Percentiles rank a stretch among this genome's conserved stretches.
Evolutionary conservation across 2,888 invertebrate genomes (phyloP).

Genomic region (Hyposoter didymator): DNA sequence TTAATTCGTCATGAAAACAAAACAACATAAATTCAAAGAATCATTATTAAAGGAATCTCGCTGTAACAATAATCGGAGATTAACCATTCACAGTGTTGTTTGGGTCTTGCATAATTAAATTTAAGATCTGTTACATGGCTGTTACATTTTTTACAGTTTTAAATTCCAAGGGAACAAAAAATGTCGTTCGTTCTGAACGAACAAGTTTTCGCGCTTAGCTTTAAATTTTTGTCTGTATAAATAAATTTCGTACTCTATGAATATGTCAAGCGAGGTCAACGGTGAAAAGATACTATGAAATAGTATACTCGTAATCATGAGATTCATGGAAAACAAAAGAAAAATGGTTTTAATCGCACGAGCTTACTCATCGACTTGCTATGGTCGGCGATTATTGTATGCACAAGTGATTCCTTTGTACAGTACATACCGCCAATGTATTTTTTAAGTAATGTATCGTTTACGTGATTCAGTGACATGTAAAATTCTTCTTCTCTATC

Average conservation of each 20-base stretch:
- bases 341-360: constrained; percentile 49
- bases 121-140: constrained; percentile 56
- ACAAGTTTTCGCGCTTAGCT: constrained; percentile 10
- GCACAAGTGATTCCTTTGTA: constrained; percentile 47
- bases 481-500: constrained; percentile 27
- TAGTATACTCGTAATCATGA: constrained; percentile 43
- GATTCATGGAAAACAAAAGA: constrained; percentile 14
- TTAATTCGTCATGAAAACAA: not conserved
- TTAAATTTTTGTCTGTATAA: constrained; percentile 39
- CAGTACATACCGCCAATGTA: constrained; percentile 65
- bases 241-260: constrained; percentile 30
- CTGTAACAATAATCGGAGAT: constrained; percentile 5
- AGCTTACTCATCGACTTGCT: constrained; percentile 25
- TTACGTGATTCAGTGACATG: constrained; percentile 31
- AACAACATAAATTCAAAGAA: constrained; percentile 10
- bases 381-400: constrained; percentile 11
- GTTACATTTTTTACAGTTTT: constrained; percentile 54
- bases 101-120: constrained; percentile 20
- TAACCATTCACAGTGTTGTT: not conserved
- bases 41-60: not conserved
- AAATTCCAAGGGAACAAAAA: constrained; percentile 15
- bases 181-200: constrained; percentile 10
- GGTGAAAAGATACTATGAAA: constrained; percentile 7
- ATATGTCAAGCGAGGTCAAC: constrained; percentile 19
- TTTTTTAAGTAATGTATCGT: constrained; percentile 60